Evolutionary conservation across 2,797 vertebrate genomes (phyloP), one percentile per base, ranked within the genome.

Genomic region (Vespertilio murinus): DNA sequence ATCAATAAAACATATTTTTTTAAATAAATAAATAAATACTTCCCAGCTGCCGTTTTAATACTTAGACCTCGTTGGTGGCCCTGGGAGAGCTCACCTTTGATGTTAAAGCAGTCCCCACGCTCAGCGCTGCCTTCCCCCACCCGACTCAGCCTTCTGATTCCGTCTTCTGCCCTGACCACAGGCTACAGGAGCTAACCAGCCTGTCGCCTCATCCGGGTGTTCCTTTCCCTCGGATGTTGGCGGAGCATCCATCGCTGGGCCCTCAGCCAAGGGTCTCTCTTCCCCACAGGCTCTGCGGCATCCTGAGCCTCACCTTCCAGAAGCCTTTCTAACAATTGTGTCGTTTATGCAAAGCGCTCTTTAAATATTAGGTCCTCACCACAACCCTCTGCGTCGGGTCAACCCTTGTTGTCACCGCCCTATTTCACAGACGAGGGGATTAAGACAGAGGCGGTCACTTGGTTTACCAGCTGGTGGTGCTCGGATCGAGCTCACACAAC

Each of bases 51-150:
- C 49, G 2, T 40, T 9, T 3, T 6, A 61, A 75, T 80, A 47
- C n/a, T 38, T 73, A 25, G 74, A 86, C 67, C 40, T 17, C 33
- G 14, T 16, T 40, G 61, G n/a, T 40, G 49, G 74, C 38, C 65
- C 1, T n/a, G 45, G 30, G 64, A 28, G 52, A 82, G 33, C 35
- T 77, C 47, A 18, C 28, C 61, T 87, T 77, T 84, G 54, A 61
- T 67, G 23, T 54, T 94, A 71, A 95, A 90, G 54, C 18, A 25
- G 14, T 89, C 33, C 70, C 83, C 81, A 73, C 71, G 65, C 84
- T 38, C 67, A 54, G 18, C 49, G 75, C 54, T 69, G 28, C 17
- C 35, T 10, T 16, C 20, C 17, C 30, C 10, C 3, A 16, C 75
- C 52, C 8, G 65, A 74, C 18, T 47, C 86, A 75, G 40, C 20